Evolutionary conservation across 2,113 vertebrate genomes (phyloP).

Genomic region (Parus major): DNA sequence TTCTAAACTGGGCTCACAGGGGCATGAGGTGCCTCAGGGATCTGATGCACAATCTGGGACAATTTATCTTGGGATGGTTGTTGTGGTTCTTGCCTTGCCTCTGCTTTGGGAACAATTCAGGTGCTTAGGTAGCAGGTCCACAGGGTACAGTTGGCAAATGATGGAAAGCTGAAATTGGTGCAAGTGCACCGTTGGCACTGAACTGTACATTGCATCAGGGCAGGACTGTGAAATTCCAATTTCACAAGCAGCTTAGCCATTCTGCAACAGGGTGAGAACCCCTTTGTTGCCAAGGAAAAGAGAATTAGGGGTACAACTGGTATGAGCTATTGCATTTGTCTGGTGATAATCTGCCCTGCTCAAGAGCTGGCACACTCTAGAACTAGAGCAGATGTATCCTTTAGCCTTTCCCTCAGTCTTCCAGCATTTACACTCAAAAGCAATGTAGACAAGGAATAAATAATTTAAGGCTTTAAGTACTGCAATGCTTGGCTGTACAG

Average conservation of each 20-base stretch:
- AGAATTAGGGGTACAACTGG: background rate
- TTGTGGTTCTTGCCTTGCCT: background rate
- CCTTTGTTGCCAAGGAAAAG: background rate
- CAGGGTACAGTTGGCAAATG: background rate
- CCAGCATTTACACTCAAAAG: background rate
- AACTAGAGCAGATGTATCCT: background rate
- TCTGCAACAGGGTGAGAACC: background rate
- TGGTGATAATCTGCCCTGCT: background rate
- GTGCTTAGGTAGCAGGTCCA: background rate
- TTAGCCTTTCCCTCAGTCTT: background rate
- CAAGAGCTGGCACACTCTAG: background rate
- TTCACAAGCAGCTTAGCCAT: background rate
- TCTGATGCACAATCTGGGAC: background rate
- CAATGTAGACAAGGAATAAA: background rate
- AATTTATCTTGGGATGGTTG: background rate
- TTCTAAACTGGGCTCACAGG: background rate
- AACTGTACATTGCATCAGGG: conserved; percentile 5
- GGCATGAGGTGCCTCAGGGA: background rate
- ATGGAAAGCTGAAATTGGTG: background rate
- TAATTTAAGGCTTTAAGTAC: background rate
- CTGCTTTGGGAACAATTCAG: background rate
- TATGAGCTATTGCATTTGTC: background rate
- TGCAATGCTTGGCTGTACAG: background rate
- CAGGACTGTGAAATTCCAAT: conserved; percentile 1
- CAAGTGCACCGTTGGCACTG: background rate